These are phyloP conservation scores for Elymnias hypermnestra DNA, from an alignment of 1,140 invertebrate species.

Conservation along the genomic window DNA sequence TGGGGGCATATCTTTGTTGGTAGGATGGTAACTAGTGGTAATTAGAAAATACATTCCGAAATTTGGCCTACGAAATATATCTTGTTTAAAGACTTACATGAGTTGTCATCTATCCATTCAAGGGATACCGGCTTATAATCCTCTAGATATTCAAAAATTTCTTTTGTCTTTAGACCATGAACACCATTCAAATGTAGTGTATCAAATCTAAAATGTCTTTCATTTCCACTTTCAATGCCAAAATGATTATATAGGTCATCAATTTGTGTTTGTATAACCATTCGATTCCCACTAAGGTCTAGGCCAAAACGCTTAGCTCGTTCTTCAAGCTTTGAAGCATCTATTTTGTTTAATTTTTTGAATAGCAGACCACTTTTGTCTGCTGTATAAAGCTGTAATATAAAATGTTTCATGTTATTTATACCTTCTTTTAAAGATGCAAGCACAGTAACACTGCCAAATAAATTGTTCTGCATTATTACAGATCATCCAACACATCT, in stretches of 20 bases:
- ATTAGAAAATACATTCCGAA: too few relatives aligned
- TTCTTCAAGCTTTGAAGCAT: conserved; percentile 80
- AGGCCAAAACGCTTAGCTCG: conserved; percentile 84
- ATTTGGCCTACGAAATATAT: too few relatives aligned
- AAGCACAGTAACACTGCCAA: too few relatives aligned
- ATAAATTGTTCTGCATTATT: too few relatives aligned
- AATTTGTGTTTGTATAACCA: conserved; percentile 77
- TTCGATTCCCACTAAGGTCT: conserved; percentile 73
- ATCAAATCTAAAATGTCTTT: conserved; percentile 82
- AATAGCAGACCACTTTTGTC: conserved; percentile 76
- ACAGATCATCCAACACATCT: too few relatives aligned
- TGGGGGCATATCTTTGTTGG: too few relatives aligned
- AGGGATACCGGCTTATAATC: conserved; percentile 83
- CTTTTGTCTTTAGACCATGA: conserved; percentile 84
- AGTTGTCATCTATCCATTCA: conserved; percentile 88
- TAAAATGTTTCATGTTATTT: too few relatives aligned
- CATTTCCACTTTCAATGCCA: conserved; percentile 78
- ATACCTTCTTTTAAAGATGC: too few relatives aligned
- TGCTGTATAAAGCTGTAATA: conserved; percentile 59
- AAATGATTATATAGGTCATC: conserved; percentile 81
- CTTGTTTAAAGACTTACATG: too few relatives aligned
- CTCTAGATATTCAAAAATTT: conserved; percentile 87
- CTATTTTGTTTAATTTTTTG: conserved; percentile 79
- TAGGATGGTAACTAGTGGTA: too few relatives aligned
- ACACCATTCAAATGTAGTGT: conserved; percentile 85